Evolutionary conservation across 2,888 invertebrate genomes (phyloP), one percentile per base, ranked within the genome.

Genomic region (Arrhopalites spinosus): DNA sequence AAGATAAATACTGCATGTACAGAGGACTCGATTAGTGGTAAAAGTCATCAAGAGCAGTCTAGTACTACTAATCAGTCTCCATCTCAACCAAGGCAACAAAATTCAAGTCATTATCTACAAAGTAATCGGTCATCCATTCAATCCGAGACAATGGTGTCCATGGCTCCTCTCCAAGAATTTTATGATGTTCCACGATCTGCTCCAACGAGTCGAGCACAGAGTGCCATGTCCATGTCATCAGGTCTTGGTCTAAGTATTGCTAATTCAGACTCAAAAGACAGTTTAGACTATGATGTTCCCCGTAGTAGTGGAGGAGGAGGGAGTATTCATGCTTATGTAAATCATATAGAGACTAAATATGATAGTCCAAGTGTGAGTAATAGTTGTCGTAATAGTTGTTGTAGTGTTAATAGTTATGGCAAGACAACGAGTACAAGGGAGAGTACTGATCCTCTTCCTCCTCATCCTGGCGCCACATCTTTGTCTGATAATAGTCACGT

Each of bases 181-280:
- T 81, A 81, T 66, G 81, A 81, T 70, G 80, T 81, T 71, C 81
- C 81, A 23, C 74, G 80, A 5, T 68, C 77, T 29, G 56, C 50
- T 0, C 59, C 73, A n/a, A 29, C 77, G 27, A 80, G 79, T 69
- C 76, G 81, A 25, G 78, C 79, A 0, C 77, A 73, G 15, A 80
- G 79, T 69, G 77, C 81, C 13, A 68, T 80, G 29, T 81, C 81
- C 20, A 74, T 79, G 71, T 78, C 79, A 29, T 78, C 78, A 47
- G 80, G 80, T 17, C 72, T 79, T 53, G 80, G 80, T 8, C 36
- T 78, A 25, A 80, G 78, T 45, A 79, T 80, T 59, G 77, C 76
- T 7, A 80, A 77, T 56, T 80, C 78, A 72, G 79, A 79, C 23
- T 79, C 80, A 0, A 81, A 80, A 71, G 80, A 81, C 70, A 80